Evolutionary conservation across 23 tunicate genomes (phyloP).

Genomic region (Diplosoma virens): DNA sequence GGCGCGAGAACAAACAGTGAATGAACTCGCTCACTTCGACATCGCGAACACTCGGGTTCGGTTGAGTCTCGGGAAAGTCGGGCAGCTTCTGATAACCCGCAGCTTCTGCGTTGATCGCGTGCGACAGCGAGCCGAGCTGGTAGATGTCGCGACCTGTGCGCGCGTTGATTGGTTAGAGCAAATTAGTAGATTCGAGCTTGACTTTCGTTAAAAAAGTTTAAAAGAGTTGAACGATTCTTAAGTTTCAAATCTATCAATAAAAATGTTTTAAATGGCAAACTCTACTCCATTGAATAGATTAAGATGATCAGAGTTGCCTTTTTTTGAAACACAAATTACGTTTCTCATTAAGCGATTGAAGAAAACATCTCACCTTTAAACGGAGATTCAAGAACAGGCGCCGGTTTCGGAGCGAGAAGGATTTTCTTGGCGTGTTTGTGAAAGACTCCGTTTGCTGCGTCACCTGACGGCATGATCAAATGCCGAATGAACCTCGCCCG

Average conservation of each 20-base stretch:
- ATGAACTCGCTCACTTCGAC: conserved; percentile 70
- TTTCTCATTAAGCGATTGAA: background rate
- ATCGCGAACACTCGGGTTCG: conserved; percentile 72
- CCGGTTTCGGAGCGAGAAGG: conserved; percentile 88
- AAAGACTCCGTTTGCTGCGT: conserved; percentile 35
- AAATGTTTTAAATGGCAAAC: background rate
- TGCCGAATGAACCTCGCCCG: conserved; percentile 89
- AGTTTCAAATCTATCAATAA: background rate
- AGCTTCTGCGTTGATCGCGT: conserved; percentile 85
- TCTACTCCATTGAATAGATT: background rate
- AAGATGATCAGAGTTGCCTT: background rate
- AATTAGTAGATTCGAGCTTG: too few species aligned
- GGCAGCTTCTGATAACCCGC: conserved; percentile 84
- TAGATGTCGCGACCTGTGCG: conserved; percentile 74
- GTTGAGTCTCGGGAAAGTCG: conserved; percentile 74
- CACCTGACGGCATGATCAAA: conserved; percentile 75
- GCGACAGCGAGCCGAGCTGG: conserved; percentile 94
- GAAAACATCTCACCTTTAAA: conserved; percentile 59
- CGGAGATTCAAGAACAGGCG: conserved; percentile 95
- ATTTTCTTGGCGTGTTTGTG: conserved; percentile 94
- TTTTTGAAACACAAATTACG: background rate
- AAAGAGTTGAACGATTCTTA: background rate
- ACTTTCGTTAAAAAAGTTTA: background rate
- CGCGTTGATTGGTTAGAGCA: too few species aligned
- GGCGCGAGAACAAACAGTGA: too few species aligned